Evolutionary conservation across 2,888 invertebrate species (phyloP).

Genomic region (Standfussiana lucernea): DNA sequence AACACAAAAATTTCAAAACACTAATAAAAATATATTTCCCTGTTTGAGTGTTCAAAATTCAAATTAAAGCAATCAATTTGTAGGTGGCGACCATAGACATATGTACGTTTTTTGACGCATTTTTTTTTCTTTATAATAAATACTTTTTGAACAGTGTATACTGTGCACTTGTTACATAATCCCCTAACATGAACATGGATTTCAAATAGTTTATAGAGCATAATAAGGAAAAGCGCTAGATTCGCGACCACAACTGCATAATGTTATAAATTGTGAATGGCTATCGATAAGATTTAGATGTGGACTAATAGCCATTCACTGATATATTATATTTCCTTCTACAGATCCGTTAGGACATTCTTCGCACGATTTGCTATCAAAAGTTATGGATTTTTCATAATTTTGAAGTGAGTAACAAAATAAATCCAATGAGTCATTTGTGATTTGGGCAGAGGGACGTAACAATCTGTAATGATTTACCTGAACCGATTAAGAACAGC

Average conservation of each 20-base stretch:
- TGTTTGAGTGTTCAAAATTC: not conserved
- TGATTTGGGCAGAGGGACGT: not conserved
- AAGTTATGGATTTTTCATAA: conserved; percentile 24
- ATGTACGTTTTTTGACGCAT: not conserved
- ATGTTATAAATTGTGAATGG: conserved; percentile 26
- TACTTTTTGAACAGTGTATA: not conserved
- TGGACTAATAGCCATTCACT: conserved; percentile 31
- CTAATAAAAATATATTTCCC: too few species aligned
- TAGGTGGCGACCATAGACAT: not conserved
- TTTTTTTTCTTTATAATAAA: not conserved
- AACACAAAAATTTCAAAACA: too few species aligned
- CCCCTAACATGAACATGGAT: conserved; percentile 32
- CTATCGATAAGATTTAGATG: conserved; percentile 43
- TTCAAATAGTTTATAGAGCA: conserved; percentile 40
- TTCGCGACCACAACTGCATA: conserved; percentile 44
- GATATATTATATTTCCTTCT: conserved; percentile 36
- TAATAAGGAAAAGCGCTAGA: conserved; percentile 54
- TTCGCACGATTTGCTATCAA: conserved; percentile 21
- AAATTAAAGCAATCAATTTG: not conserved
- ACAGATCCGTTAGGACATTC: conserved; percentile 6
- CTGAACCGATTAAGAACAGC: conserved; percentile 28
- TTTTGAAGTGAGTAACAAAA: not conserved
- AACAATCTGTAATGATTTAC: conserved; percentile 7
- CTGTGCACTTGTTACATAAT: conserved; percentile 22
- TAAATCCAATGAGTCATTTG: conserved; percentile 3